phyloP scores from a whole-genome alignment of 2,113 vertebrate species.

The Tachycineta bicolor region DNA sequence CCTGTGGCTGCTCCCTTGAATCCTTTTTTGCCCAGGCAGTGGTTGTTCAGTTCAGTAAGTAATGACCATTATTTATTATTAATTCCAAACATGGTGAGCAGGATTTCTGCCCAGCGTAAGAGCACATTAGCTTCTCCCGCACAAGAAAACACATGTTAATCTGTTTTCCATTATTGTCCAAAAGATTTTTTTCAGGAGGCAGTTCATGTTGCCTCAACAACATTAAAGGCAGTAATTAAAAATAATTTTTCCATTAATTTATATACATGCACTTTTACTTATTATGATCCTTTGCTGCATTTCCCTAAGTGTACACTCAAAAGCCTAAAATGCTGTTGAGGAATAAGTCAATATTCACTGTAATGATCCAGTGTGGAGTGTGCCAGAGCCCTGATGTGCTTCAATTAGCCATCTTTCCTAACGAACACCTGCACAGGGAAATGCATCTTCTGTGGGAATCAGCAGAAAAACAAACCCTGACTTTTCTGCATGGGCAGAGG shows the following conservation, averaged over 20 bases:
- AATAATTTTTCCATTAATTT: constrained; percentile 41
- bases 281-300: neutral
- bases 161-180: constrained; percentile 52
- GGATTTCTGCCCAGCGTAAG: neutral
- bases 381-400: neutral
- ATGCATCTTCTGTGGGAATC: neutral
- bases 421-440: neutral
- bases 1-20: neutral
- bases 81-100: neutral
- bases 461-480: neutral
- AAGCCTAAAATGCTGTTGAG: neutral
- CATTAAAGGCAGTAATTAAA: constrained; percentile 25
- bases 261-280: constrained; percentile 3
- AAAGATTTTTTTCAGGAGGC: neutral
- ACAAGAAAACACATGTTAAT: constrained; percentile 20
- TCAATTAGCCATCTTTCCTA: neutral
- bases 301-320: neutral
- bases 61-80: constrained; percentile 24
- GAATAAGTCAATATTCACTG: neutral
- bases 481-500: neutral
- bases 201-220: neutral
- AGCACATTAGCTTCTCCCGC: constrained; percentile 9
- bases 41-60: neutral
- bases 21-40: neutral
- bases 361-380: neutral